phyloP scores from a whole-genome alignment of 2,888 invertebrate species.

The Stramonita haemastoma region DNA sequence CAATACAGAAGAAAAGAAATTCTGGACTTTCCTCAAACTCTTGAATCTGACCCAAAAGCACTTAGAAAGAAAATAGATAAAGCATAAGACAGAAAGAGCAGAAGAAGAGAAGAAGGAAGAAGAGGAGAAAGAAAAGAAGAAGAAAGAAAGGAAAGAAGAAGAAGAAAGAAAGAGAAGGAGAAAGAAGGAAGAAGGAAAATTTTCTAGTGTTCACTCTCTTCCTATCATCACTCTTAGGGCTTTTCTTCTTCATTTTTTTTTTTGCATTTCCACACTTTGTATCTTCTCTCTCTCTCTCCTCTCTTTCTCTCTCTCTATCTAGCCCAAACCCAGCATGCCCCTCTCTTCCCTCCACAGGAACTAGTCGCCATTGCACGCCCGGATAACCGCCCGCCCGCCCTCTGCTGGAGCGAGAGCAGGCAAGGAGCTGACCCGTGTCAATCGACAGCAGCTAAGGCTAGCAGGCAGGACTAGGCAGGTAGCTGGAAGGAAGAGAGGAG shows the following conservation, averaged over 20 bases:
- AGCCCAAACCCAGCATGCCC: neutral
- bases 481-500: neutral
- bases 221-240: too few relatives aligned
- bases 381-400: constrained; percentile 26
- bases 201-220: too few relatives aligned
- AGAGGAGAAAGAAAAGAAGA: neutral
- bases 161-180: neutral
- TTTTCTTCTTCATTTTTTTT: too few relatives aligned
- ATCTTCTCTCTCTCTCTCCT: neutral
- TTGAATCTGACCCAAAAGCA: too few relatives aligned
- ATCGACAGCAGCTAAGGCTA: constrained; percentile 16
- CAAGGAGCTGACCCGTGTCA: constrained; percentile 35
- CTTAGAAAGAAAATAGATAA: too few relatives aligned
- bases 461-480: neutral
- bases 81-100: neutral
- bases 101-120: neutral
- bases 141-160: neutral
- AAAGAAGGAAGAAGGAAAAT: too few relatives aligned
- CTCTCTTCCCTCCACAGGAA: neutral
- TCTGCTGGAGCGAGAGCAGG: neutral
- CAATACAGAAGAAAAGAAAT: too few relatives aligned
- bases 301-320: neutral
- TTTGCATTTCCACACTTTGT: too few relatives aligned
- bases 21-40: too few relatives aligned
- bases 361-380: constrained; percentile 29